Evolutionary conservation across 2,797 vertebrate species (phyloP).

Genomic region (Xiphorhynchus erythropygius): DNA sequence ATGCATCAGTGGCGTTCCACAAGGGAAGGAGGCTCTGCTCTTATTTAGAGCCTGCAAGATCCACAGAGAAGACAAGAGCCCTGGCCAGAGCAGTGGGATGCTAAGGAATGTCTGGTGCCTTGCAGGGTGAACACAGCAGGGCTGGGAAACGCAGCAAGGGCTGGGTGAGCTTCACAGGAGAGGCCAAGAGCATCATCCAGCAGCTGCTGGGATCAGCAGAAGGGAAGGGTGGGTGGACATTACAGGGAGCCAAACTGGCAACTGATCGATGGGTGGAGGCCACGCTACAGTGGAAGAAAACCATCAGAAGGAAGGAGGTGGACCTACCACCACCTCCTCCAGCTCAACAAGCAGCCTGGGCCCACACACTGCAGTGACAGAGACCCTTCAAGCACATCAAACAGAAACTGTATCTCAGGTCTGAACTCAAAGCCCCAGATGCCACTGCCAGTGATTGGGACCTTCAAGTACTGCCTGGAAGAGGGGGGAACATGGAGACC

Average conservation of each 20-base stretch:
- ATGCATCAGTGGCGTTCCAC: not conserved
- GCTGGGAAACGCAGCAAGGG: not conserved
- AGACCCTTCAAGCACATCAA: not conserved
- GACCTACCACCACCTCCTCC: not conserved
- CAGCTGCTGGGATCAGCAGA: not conserved
- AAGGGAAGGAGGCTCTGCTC: not conserved
- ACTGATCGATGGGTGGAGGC: not conserved
- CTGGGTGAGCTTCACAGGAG: not conserved
- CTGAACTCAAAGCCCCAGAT: not conserved
- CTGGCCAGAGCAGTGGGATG: not conserved
- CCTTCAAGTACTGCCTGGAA: not conserved
- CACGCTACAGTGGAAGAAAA: not conserved
- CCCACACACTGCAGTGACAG: not conserved
- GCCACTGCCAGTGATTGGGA: not conserved
- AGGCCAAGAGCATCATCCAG: slow-evolving; percentile 9
- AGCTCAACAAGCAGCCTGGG: not conserved
- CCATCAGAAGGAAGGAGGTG: not conserved
- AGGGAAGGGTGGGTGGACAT: not conserved
- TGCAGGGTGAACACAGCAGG: accelerated
- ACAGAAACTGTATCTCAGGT: accelerated
- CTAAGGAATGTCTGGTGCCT: not conserved
- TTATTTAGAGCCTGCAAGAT: not conserved
- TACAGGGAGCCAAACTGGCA: slow-evolving; percentile 17
- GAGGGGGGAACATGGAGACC: not conserved
- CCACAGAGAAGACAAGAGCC: not conserved